These are phyloP conservation scores for Druceiella hillmani DNA, from an alignment of 2,888 invertebrate species.

Conservation along the genomic window DNA sequence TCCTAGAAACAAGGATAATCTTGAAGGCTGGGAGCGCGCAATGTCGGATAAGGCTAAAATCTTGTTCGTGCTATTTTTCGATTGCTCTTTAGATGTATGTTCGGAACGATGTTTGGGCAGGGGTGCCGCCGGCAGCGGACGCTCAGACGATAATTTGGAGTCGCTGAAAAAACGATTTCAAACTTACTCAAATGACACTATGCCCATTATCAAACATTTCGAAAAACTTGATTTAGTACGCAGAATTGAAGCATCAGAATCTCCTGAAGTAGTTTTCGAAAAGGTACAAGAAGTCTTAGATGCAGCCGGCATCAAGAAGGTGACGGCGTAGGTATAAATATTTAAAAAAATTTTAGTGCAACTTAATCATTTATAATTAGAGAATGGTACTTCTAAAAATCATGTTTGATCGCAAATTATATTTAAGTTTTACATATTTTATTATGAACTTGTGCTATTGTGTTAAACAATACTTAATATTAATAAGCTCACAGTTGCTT, in stretches of 20 bases:
- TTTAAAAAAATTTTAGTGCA: too few species aligned
- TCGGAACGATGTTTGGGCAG: conserved; percentile 79
- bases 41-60: conserved; percentile 82
- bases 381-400: too few species aligned
- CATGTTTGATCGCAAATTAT: too few species aligned
- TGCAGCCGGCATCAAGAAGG: conserved; percentile 30
- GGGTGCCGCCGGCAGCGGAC: conserved; percentile 85
- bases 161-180: conserved; percentile 81
- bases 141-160: conserved; percentile 91
- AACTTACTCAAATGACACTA: conserved; percentile 79
- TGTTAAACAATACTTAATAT: too few species aligned
- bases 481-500: too few species aligned
- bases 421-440: too few species aligned
- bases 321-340: neutral
- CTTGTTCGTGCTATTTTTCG: conserved; percentile 87
- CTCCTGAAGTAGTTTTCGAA: conserved; percentile 61
- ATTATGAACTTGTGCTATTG: too few species aligned
- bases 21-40: conserved; percentile 85
- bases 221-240: conserved; percentile 63
- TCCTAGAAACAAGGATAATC: conserved; percentile 93
- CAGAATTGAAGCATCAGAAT: conserved; percentile 65
- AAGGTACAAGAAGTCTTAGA: conserved; percentile 50
- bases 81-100: conserved; percentile 81
- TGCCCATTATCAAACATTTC: conserved; percentile 87
- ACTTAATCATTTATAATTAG: too few species aligned